Base-by-base conservation (phyloP, 2,113 vertebrate genomes). In the Syngnathus typhle region DNA sequence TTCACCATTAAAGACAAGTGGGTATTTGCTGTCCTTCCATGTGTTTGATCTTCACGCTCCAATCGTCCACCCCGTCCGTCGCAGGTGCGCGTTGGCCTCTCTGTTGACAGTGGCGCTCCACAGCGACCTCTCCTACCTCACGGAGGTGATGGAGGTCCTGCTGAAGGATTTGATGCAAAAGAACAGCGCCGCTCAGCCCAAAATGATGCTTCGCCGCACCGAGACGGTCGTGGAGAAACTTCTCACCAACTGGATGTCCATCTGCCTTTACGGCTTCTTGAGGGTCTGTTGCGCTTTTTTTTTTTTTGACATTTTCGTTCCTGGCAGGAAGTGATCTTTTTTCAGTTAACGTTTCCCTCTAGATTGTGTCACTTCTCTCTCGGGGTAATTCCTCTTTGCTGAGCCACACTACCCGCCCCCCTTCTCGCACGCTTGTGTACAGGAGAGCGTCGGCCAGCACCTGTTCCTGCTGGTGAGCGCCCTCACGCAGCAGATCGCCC, bases 231-330 rank as follows among this genome's bases (percentile, higher is more conserved):
- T 98, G 0, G 96, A 99, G 85, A 99, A 98, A 49, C 85, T 99
- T 64, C 88, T 99, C 72, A 96, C 95, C 70, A 99, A 99, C 82
- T 99, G 96, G 96, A 95, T 99, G 94, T 98, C 95, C 10, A 91
- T 98, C 73, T 99, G 96, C 78, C 93, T 99, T 5, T 99, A 98
- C 27, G 95, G 95, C 70, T 98, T 95, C 78, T 93, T 99, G 8
- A 90, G 95, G 90, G 96, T 98, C 73, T 18, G 55, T 36, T 0
- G 91, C 85, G 12, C 8, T 23, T 65, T 27, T 44, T 23, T 32
- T 32, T 32, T 32, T 32, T 32, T 2, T 32, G 27, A 32, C 27
- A 32, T 32, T 32, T 32, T 32, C 27, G 3, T 32, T 3, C 27
- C 27, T 32, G 27, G 27, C 27, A 63, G 61, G 36, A 64, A 27